Evolutionary conservation across 2,888 invertebrate genomes (phyloP).

Genomic region (Diaperis boleti): DNA sequence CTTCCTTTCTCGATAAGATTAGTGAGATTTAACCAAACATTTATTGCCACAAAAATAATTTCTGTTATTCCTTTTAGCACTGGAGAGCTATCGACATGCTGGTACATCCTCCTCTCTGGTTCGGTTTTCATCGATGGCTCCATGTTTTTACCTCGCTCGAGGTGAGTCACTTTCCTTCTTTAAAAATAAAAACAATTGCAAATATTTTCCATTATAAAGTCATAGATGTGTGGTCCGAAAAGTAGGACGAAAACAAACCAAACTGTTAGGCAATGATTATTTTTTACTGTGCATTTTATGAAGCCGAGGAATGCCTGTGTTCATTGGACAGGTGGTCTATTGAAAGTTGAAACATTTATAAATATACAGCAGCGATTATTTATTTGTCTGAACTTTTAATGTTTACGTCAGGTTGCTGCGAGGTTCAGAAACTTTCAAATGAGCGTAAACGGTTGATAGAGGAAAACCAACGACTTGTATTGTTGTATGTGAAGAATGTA

Average conservation of each 20-base stretch:
- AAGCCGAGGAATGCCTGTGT: constrained; percentile 17
- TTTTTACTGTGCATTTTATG: constrained; percentile 7
- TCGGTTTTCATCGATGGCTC: constrained; percentile 89
- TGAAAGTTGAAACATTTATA: constrained; percentile 23
- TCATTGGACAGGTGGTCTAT: constrained; percentile 25
- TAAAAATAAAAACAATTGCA: not conserved
- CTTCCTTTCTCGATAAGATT: too few relatives aligned
- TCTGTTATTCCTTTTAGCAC: constrained; percentile 73
- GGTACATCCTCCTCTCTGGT: constrained; percentile 86
- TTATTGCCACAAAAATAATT: too few relatives aligned
- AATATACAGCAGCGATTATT: constrained; percentile 3
- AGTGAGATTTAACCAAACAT: too few relatives aligned
- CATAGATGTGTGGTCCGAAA: constrained; percentile 27
- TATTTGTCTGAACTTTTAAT: constrained; percentile 14
- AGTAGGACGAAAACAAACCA: constrained; percentile 30
- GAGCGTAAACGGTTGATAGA: too few relatives aligned
- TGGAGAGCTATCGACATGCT: constrained; percentile 83
- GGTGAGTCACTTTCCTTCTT: constrained; percentile 68
- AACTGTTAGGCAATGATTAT: constrained; percentile 18
- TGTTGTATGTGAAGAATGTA: too few relatives aligned
- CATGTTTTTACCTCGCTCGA: constrained; percentile 85
- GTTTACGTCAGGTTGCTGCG: constrained; percentile 11
- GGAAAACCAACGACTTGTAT: too few relatives aligned
- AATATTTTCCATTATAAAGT: not conserved
- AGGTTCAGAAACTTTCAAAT: too few relatives aligned